Conservation (phyloP, 2,797 vertebrate species). For the Echeneis naucrates region DNA sequence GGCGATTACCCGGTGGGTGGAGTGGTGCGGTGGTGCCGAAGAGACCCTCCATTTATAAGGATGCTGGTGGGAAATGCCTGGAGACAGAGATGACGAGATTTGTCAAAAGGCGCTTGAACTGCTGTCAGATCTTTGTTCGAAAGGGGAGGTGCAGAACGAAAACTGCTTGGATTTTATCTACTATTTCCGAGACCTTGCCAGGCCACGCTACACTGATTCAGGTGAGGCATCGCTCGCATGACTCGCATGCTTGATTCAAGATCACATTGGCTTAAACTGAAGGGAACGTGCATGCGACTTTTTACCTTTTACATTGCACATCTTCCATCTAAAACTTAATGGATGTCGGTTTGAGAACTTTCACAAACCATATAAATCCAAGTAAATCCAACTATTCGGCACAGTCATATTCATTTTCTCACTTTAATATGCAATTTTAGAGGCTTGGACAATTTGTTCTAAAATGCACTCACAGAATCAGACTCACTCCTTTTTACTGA, state of each 20-base stretch:
- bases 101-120: conserved; percentile 98
- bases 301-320: conserved; percentile 17
- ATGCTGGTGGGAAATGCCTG: conserved; percentile 99
- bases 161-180: conserved; percentile 97
- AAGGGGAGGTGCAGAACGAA: conserved; percentile 95
- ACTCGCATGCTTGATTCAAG: conserved; percentile 15
- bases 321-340: conserved; percentile 11
- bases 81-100: conserved; percentile 98
- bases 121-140: conserved; percentile 95
- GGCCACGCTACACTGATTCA: conserved; percentile 93
- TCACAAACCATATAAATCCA: no score
- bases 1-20: conserved; percentile 69
- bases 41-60: conserved; percentile 89
- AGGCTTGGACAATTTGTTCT: not conserved
- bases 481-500: not conserved
- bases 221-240: conserved; percentile 82
- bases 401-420: not conserved
- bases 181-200: conserved; percentile 93
- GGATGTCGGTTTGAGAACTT: not conserved
- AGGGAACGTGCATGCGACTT: conserved; percentile 31
- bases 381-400: no score
- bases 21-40: conserved; percentile 80
- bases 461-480: not conserved
- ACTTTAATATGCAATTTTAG: not conserved
- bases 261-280: not conserved